A percentile compares a stretch with the other conserved stretches of the same genome.
Conservation (phyloP, 1,140 invertebrate genomes). For the Homalodisca vitripennis region DNA sequence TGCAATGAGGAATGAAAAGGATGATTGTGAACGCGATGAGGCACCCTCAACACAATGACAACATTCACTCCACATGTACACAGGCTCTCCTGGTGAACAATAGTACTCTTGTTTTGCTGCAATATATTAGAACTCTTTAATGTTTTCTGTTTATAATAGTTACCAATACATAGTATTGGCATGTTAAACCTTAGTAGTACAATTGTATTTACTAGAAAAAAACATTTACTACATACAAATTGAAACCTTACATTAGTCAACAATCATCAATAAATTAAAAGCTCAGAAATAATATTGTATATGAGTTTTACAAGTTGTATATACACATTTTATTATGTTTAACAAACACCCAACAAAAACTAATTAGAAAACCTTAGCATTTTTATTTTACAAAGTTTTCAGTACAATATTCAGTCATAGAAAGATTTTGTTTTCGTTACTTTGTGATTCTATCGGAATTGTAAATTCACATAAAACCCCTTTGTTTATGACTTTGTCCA, state of each 20-base stretch:
- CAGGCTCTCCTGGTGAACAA: neutral
- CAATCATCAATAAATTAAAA: slow-evolving; percentile 1
- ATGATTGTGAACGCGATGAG: neutral
- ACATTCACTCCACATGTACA: neutral
- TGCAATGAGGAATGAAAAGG: neutral
- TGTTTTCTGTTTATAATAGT: no score
- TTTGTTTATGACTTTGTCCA: no score
- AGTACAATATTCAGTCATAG: neutral
- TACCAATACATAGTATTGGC: slow-evolving; percentile 23
- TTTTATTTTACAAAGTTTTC: no score
- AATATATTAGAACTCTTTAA: no score
- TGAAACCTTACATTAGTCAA: neutral
- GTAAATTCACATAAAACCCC: no score
- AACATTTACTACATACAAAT: neutral
- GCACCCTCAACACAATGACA: no score
- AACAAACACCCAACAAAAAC: neutral
- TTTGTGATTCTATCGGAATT: neutral
- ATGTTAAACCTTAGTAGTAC: neutral
- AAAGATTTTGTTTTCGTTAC: neutral
- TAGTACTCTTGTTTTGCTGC: neutral
- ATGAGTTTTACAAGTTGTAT: neutral
- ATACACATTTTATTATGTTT: neutral
- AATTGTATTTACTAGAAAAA: neutral
- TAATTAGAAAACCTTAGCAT: neutral
- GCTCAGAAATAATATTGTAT: neutral